Conservation (phyloP, 2,797 vertebrate species). For the Alauda arvensis region DNA sequence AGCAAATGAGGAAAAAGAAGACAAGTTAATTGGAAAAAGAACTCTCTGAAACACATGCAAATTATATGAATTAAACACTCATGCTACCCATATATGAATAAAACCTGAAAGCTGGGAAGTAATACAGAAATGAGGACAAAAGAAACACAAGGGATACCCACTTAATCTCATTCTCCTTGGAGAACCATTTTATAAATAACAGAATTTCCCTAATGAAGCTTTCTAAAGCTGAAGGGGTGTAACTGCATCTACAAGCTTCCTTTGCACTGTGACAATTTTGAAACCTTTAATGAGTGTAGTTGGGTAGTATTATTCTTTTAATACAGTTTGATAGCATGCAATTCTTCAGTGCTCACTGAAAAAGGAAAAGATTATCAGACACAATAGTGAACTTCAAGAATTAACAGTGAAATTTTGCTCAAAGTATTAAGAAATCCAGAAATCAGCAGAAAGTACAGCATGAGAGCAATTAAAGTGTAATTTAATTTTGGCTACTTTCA, state of each 20-base stretch:
- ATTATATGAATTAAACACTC: neutral
- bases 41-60: neutral
- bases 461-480: neutral
- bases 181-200: neutral
- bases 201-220: neutral
- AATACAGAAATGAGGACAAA: neutral
- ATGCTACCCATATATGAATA: neutral
- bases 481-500: neutral
- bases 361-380: neutral
- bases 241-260: neutral
- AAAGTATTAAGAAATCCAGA: neutral
- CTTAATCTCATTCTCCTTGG: neutral
- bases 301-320: neutral
- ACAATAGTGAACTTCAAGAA: neutral
- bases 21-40: neutral
- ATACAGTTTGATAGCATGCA: neutral
- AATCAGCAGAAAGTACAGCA: neutral
- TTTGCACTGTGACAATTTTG: neutral
- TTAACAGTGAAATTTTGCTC: neutral
- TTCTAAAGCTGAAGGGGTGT: neutral
- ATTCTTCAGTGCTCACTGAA: neutral
- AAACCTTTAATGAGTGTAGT: neutral
- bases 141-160: neutral
- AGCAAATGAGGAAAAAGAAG: neutral
- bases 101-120: neutral